Base-by-base conservation (phyloP, 1,140 invertebrate species). In the Pteromalus puparum region DNA sequence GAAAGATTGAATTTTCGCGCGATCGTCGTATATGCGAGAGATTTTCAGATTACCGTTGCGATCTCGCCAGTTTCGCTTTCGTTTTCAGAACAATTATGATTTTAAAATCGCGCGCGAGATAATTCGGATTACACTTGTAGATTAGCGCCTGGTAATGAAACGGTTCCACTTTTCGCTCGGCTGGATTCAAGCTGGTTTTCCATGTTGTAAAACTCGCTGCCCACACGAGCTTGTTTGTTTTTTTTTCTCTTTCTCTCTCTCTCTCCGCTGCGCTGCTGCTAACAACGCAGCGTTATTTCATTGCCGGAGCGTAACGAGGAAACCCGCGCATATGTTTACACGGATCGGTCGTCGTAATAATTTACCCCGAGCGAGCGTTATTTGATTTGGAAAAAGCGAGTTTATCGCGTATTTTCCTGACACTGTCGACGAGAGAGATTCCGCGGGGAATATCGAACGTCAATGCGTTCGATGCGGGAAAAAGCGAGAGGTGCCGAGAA, bases 81-180 rank as follows among this genome's bases (percentile, higher is more conserved):
- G 9, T 34, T 72, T 72, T 30, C 26, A 83, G 83, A 61, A 61
- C 18, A 61, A 61, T 61, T 61, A 61, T 61, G 53, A 61, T n/a
- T 61, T n/a, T 21, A 68, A 68, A 2, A 38, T 61, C 24, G 18
- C 7, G n/a, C 34, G 15, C 67, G 34, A 89, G 87, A 87, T 87
- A 88, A 89, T 90, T 89, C 88, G 86, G 86, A 88, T 89, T 88
- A 87, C 87, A 67, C 86, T 88, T 87, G 88, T 86, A 90, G 89
- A 90, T 90, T 88, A 88, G 86, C 75, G 73, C 83, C 38, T 77
- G 82, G 82, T 87, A 88, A 90, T 88, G 87, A 86, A 88, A 87
- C 74, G 80, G 82, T 86, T 83, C 65, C 82, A 38, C 75, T 80
- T 86, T 75, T 82, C 83, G 76, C 81, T 76, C 61, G 42, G 30